A percentile compares a stretch with the other conserved stretches of the same genome.
phyloP scores from a whole-genome alignment of 2,113 vertebrate genomes.

The Brachionichthys hirsutus region DNA sequence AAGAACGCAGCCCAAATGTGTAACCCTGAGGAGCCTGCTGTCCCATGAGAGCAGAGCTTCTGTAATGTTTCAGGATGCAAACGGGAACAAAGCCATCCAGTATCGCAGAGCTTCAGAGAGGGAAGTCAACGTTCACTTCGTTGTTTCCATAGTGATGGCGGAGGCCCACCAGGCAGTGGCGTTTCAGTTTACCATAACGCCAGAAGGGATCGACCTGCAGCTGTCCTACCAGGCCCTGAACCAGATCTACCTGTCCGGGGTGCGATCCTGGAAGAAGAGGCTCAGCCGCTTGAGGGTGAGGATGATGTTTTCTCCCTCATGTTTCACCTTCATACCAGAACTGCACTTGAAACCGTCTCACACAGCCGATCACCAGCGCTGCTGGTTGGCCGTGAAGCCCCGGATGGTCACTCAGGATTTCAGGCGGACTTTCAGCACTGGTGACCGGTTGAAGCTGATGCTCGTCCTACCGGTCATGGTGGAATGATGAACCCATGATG shows the following conservation, averaged over 20 bases:
- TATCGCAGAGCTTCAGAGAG: too few relatives aligned
- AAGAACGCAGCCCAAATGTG: too few relatives aligned
- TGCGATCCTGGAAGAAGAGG: constrained; percentile 87
- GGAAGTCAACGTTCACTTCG: background rate
- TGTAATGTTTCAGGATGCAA: too few relatives aligned
- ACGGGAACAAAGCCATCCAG: too few relatives aligned
- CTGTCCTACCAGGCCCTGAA: constrained; percentile 81
- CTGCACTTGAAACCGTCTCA: too few relatives aligned
- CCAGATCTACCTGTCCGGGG: constrained; percentile 84
- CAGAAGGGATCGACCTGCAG: constrained; percentile 79
- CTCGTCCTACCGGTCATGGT: too few relatives aligned
- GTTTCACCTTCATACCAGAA: background rate
- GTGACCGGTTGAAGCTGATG: too few relatives aligned
- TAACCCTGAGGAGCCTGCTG: background rate
- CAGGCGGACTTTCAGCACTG: too few relatives aligned
- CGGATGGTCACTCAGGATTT: too few relatives aligned
- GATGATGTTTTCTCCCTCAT: background rate
- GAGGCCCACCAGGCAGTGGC: constrained; percentile 89
- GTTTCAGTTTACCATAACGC: constrained; percentile 84
- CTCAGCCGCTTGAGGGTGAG: constrained; percentile 81
- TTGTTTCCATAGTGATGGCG: constrained; percentile 77
- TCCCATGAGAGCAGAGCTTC: background rate
- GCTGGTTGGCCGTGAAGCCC: too few relatives aligned
- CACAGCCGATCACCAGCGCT: too few relatives aligned
- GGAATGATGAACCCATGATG: too few relatives aligned